Percentiles rank a stretch among this genome's conserved stretches.
Conservation (phyloP, 2,797 vertebrate genomes). For the Enteromius paludinosus region DNA sequence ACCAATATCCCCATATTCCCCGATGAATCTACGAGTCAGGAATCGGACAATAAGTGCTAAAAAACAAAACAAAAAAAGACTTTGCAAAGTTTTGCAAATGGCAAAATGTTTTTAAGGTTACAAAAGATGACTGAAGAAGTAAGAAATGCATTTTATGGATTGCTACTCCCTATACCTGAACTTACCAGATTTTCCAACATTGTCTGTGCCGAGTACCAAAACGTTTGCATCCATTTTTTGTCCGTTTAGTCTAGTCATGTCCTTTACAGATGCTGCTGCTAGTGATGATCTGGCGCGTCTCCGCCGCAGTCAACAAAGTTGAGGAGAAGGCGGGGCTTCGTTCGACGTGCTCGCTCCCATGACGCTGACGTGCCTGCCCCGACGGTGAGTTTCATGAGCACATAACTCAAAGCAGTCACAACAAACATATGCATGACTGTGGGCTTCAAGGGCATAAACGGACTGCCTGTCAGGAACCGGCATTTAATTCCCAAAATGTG, state of each 20-base stretch:
- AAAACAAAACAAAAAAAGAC: conserved; percentile 46
- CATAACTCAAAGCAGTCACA: background rate
- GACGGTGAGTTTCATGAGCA: background rate
- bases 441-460: too few relatives aligned
- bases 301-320: conserved; percentile 2
- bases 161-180: background rate
- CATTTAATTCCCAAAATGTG: background rate
- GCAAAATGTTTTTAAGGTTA: background rate
- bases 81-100: background rate
- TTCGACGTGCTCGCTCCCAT: conserved; percentile 16
- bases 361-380: background rate
- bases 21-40: conserved; percentile 88
- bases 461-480: background rate
- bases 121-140: background rate
- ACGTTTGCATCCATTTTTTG: conserved; percentile 82
- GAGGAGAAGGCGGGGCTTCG: conserved; percentile 10
- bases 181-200: conserved; percentile 87
- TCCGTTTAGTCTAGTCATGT: conserved; percentile 49
- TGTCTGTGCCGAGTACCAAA: conserved; percentile 82
- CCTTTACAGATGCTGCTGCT: conserved; percentile 8
- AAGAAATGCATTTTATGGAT: background rate
- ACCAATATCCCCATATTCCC: conserved; percentile 91
- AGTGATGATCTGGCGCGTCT: background rate
- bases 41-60: conserved; percentile 88
- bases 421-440: background rate